phyloP scores from a whole-genome alignment of 1,140 invertebrate genomes.

The Solen grandis region DNA sequence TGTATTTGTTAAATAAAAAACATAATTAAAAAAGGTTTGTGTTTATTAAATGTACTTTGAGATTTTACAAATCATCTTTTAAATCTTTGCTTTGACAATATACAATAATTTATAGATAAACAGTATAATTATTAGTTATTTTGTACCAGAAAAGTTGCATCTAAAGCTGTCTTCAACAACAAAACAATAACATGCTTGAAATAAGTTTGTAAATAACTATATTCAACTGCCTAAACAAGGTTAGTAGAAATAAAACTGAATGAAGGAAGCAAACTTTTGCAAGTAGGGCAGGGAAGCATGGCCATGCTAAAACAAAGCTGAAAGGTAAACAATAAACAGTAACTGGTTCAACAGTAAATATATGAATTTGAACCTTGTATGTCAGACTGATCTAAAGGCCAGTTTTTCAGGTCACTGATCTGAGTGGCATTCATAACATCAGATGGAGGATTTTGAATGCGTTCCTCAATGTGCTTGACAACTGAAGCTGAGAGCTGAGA shows the following conservation, averaged over 20 bases:
- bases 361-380: slow-evolving; percentile 12
- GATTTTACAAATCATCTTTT: slow-evolving; percentile 1
- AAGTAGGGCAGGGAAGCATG: neutral
- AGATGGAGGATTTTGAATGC: slow-evolving; percentile 10
- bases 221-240: slow-evolving; percentile 12
- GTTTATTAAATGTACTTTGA: slow-evolving; percentile 1
- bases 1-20: neutral
- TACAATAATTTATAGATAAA: slow-evolving; percentile 5
- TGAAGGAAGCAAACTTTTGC: neutral
- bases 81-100: neutral
- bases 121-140: slow-evolving; percentile 6
- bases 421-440: slow-evolving; percentile 30
- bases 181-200: slow-evolving; percentile 1
- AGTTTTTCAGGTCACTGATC: slow-evolving; percentile 24
- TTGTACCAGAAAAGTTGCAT: neutral
- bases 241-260: neutral
- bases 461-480: slow-evolving; percentile 12
- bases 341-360: slow-evolving; percentile 9
- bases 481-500: slow-evolving; percentile 1
- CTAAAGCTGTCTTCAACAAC: neutral
- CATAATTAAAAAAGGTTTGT: slow-evolving; percentile 10
- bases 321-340: slow-evolving; percentile 10
- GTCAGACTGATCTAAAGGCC: slow-evolving; percentile 28
- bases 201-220: neutral
- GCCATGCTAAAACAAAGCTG: neutral